Evolutionary conservation across 2,797 vertebrate species (phyloP).

Genomic region (Sebastes melanostomus): DNA sequence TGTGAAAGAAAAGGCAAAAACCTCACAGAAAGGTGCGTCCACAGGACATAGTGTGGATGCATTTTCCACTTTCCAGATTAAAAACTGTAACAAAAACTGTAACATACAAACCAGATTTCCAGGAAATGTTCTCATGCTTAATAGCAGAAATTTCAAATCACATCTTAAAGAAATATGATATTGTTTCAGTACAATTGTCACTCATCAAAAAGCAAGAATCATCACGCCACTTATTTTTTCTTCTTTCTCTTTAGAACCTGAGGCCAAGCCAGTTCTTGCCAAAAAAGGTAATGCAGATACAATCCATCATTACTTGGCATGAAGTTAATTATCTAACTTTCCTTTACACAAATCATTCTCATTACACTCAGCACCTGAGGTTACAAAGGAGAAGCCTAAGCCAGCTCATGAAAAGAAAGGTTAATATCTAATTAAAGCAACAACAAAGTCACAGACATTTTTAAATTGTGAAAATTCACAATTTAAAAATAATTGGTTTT

Average conservation of each 20-base stretch:
- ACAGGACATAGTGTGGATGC: not conserved
- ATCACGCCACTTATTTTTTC: not conserved
- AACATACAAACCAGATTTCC: not conserved
- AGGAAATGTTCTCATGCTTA: not conserved
- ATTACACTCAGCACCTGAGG: constrained; percentile 30
- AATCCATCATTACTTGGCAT: not conserved
- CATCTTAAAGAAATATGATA: not conserved
- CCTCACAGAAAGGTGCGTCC: constrained; percentile 15
- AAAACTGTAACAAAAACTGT: not conserved
- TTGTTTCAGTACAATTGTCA: not conserved
- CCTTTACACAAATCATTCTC: not conserved
- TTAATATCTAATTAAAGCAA: not conserved
- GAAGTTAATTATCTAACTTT: not conserved
- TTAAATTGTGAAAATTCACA: not conserved
- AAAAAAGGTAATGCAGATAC: constrained; percentile 45
- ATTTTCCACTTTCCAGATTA: not conserved
- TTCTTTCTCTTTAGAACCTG: constrained; percentile 34
- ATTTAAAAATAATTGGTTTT: not conserved
- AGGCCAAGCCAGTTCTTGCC: constrained; percentile 22
- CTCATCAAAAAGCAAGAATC: not conserved
- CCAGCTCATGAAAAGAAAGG: constrained; percentile 63
- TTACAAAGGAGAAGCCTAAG: constrained; percentile 44
- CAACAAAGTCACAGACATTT: not conserved
- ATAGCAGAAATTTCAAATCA: not conserved
- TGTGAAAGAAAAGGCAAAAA: constrained; percentile 23